Percentiles rank a stretch among this genome's conserved stretches.
These are phyloP conservation scores for Cetonia aurata DNA, from an alignment of 2,888 invertebrate species.

Conservation along the genomic window DNA sequence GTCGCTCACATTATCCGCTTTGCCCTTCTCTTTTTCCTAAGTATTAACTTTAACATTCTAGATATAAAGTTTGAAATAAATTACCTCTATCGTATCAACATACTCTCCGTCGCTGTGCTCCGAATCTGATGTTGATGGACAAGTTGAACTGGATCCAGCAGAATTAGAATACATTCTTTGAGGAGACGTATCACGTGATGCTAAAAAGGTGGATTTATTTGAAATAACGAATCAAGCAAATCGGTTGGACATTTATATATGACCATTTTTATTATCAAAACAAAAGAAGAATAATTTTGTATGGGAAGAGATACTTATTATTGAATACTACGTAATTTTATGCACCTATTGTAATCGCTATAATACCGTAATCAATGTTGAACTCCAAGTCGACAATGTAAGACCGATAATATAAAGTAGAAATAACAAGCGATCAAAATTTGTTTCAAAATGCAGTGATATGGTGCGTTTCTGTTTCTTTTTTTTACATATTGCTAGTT, in stretches of 20 bases:
- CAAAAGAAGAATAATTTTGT: constrained; percentile 10
- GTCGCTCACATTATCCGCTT: no score
- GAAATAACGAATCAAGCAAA: no score
- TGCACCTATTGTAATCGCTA: no score
- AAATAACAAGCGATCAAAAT: no score
- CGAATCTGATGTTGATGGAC: constrained; percentile 63
- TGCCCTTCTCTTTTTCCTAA: no score
- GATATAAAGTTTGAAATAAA: constrained; percentile 12
- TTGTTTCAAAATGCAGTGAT: no score
- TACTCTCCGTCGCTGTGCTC: constrained; percentile 85
- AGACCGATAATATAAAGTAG: no score
- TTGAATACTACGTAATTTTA: constrained; percentile 11
- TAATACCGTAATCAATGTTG: no score
- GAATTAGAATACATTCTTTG: constrained; percentile 66
- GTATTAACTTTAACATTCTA: constrained; percentile 1
- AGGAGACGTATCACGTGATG: constrained; percentile 80
- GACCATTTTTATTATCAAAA: constrained; percentile 39
- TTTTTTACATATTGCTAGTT: no score
- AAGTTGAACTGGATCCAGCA: constrained; percentile 55
- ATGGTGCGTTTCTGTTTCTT: no score
- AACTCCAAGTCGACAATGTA: no score
- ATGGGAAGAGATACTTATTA: not conserved
- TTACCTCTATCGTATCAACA: constrained; percentile 80
- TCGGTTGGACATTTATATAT: no score
- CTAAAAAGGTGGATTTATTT: constrained; percentile 59